Base-by-base conservation (phyloP, 2,113 vertebrate genomes). In the Addax nasomaculatus region DNA sequence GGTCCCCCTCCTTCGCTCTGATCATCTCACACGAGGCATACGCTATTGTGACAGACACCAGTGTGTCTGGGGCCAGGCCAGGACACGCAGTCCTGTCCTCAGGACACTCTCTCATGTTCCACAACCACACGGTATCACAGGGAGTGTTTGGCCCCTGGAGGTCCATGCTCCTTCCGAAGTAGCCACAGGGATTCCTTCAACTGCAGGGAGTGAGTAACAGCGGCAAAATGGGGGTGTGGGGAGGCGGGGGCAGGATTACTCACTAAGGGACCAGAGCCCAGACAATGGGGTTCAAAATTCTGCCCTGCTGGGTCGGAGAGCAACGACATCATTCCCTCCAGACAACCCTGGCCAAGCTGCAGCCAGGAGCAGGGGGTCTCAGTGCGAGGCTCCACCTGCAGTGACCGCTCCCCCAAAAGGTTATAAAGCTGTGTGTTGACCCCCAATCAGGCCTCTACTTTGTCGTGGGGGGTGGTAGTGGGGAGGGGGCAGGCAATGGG, bases 1-100 rank as follows among this genome's bases (percentile, higher is more conserved):
- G n/a, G 55, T 2, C 73, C n/a, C 67, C 16, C 3, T 1, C 9
- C 17, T 43, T 12, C 17, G 0, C 36, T 4, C 15, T 45, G 8
- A 11, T 17, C 33, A 3, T 15, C 53, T 76, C 70, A n/a, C 3
- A 7, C 7, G 0, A 6, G 3, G 15, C 15, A 17, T 1, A 4
- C 0, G 23, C n/a, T 14, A 5, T 0, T 11, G 49, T 15, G 43
- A n/a, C 2, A 9, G 53, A 73, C 12, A 6, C 1, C 2, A 5
- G 58, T 60, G 9, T 11, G 1, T 16, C 3, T 30, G 25, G 21
- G 30, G 36, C 16, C 49, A 43, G n/a, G 45, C 13, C 36, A 36
- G 67, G 11, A 47, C 17, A 3, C 1, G 2, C 19, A 8, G 81
- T 21, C 55, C 10, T 47, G 29, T 39, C 78, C 45, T n/a, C 3